Evolutionary conservation across 37 sponge, comb jelly and placozoan genomes (phyloP), one percentile per base, ranked within the genome.

Genomic region (Mnemiopsis leidyi): DNA sequence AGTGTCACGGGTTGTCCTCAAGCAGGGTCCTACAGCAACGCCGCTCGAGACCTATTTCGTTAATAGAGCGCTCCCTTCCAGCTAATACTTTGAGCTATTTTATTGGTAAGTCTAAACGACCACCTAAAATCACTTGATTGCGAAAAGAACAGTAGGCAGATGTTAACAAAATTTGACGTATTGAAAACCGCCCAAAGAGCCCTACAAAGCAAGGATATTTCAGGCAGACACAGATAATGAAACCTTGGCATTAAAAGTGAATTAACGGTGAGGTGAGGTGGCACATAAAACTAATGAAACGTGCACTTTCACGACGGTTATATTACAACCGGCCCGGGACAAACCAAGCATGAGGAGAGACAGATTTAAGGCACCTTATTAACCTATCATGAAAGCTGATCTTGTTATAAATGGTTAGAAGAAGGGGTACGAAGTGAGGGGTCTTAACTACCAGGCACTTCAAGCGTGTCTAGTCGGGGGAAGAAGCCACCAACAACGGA

Each of bases 21-120:
- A 77, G 79, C 79, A 77, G 79, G 26, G 79, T 48, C 79, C 79
- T 77, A 34, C 36, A 77, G 79, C 29, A n/a, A n/a, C n/a, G n/a
- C n/a, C 9, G 61, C 61, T 48, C 61, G 61, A 48, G 61, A 48
- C 61, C 61, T 48, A 48, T 48, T 48, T 48, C 61, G 61, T 48
- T 48, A 48, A 48, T 48, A 48, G 61, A 48, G 61, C 61, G n/a
- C 61, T 48, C 61, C 61, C 61, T 48, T 48, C 61, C 61, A 48
- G 13, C 61, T 48, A 13, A n/a, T n/a, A n/a, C n/a, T 48, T 48
- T 5, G 61, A 48, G 61, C 13, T 48, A 5, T 48, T 18, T 48
- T 48, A 48, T 13, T 48, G 9, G 61, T 48, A 48, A 48, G 61
- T 48, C 61, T 48, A 48, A 48, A 48, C 61, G 61, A 48, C 13